Base-by-base conservation (phyloP, 2,888 invertebrate genomes). In the Cordylochernes scorpioides region DNA sequence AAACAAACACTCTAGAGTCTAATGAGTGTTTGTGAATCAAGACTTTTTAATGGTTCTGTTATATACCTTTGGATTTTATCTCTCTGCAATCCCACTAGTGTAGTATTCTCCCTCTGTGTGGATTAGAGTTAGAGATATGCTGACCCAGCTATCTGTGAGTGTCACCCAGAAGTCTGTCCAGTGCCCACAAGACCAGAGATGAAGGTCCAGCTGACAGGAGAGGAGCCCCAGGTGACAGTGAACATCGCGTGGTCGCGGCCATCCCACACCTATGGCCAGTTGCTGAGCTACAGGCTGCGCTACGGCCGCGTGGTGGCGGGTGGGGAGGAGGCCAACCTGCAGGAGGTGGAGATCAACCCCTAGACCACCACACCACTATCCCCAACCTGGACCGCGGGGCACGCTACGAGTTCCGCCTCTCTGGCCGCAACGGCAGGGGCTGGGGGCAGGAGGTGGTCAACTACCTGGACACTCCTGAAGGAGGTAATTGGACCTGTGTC, bases 371-470 rank as follows among this genome's bases (percentile, higher is more conserved):
- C 5, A 33, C 35, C 5, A 17, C 28, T 24, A 32, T 39, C 3
- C n/a, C 28, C 15, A 33, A 37, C 18, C 25, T 42, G 57, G 88
- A 86, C 54, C 65, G 77, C 39, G 91, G 91, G 2, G 77, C 84
- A 0, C 73, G 75, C 44, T 99, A 97, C 55, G 91, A 94, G 55
- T 88, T 94, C 52, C 64, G 86, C 39, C 69, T 97, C n/a, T 73
- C 86, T 8, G 97, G 88, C 5, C 72, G 71, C 52, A 99, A 97
- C 55, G 68, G 73, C 42, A 77, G 91, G 30, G 94, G 91, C 30
- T 71, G 71, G 45, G 91, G 94, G 5, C 84, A 88, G 52, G 86
- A 94, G 51, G 73, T 75, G 1, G 73, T 88, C 2, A 74, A 74
- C 49, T 73, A 71, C 45, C 71, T 82, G 58, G 65, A 70, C 30